Base-by-base conservation (phyloP, 2,888 invertebrate genomes). In the Laothoe populi region DNA sequence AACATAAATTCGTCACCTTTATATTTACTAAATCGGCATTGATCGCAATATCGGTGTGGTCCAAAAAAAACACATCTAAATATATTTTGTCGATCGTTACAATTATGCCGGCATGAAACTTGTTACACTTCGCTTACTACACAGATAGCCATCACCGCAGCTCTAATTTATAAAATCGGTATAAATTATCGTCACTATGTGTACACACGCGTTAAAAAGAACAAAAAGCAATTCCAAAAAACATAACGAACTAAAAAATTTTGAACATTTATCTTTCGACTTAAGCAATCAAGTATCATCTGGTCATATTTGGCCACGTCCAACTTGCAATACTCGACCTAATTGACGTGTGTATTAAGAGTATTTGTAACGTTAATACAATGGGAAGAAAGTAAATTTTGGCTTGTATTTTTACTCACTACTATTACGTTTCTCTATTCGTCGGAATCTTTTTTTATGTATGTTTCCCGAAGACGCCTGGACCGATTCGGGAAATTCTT, bases 61-160 rank as follows among this genome's bases (percentile, higher is more conserved):
- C 48, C 24, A 23, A 48, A 48, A 24, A n/a, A n/a, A 2, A 13
- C 7, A n/a, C 48, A 5, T 26, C n/a, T 13, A n/a, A 24, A 26
- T 26, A 48, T 2, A 0, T 24, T 7, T 4, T 24, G 23, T 48
- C 11, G 24, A 48, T 48, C 48, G 26, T n/a, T 48, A 26, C n/a
- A 48, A 48, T 48, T n/a, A 48, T 48, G 48, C 48, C 24, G 48
- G 24, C 24, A 23, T 26, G 2, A 48, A 24, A n/a, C n/a, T 26
- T 48, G n/a, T 26, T 24, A 48, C 48, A n/a, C 48, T 48, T 48
- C 48, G 48, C n/a, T 11, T 38, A 38, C 10, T 35, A 10, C 35
- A 35, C 35, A 7, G 35, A 35, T 10, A 35, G 35, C 35, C 8
- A 35, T 13, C 10, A 38, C n/a, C n/a, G 11, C 38, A 38, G 13